Evolutionary conservation across 2,888 invertebrate species (phyloP).

Genomic region (Schizotus pectinicornis): DNA sequence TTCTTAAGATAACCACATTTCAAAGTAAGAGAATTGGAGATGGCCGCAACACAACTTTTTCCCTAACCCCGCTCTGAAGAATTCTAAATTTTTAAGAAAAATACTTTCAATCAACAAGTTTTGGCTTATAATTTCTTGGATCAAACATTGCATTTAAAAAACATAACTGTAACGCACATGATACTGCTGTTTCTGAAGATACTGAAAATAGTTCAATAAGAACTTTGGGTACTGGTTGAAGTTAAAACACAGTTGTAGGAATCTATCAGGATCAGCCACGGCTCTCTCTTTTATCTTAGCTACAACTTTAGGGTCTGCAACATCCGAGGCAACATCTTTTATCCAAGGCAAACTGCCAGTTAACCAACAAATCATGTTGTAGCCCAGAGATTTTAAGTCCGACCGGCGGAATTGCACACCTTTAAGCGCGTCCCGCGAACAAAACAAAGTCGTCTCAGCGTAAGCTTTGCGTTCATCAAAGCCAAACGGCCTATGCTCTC

Average conservation of each 20-base stretch:
- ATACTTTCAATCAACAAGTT: too few species aligned
- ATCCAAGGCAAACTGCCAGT: conserved; percentile 89
- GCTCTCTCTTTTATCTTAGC: conserved; percentile 71
- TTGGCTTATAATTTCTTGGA: too few species aligned
- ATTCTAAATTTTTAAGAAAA: background rate
- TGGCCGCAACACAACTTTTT: background rate
- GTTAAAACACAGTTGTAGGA: conserved; percentile 68
- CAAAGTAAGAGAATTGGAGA: background rate
- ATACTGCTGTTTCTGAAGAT: conserved; percentile 73
- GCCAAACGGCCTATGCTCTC: conserved; percentile 83
- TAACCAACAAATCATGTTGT: conserved; percentile 90
- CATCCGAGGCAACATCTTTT: too few species aligned
- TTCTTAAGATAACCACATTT: background rate
- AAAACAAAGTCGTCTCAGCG: conserved; percentile 96
- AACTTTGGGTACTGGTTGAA: conserved; percentile 66
- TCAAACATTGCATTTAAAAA: too few species aligned
- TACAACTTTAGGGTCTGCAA: conserved; percentile 69
- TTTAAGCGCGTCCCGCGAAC: conserved; percentile 96
- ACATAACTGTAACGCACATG: conserved; percentile 56
- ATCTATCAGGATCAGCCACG: conserved; percentile 67
- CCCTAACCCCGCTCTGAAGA: too few species aligned
- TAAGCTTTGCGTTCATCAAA: conserved; percentile 91
- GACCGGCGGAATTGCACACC: conserved; percentile 88
- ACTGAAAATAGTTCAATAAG: conserved; percentile 73
- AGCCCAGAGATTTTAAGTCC: conserved; percentile 93